Evolutionary conservation across 2,888 invertebrate species (phyloP).

Genomic region (Acanthacorydalis orientalis): DNA sequence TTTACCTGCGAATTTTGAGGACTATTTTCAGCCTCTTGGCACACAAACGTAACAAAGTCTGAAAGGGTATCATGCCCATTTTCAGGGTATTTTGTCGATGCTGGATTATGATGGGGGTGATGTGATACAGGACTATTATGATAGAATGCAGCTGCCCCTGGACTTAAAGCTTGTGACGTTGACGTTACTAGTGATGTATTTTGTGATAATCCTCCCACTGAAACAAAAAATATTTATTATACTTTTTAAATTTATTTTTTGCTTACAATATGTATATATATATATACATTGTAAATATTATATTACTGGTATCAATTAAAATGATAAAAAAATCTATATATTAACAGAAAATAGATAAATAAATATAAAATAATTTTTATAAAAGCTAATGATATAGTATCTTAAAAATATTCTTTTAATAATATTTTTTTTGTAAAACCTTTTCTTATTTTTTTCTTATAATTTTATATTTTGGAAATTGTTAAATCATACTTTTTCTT

Average conservation of each 20-base stretch:
- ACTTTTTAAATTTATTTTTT: neutral
- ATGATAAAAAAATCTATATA: too few relatives aligned
- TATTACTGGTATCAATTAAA: too few relatives aligned
- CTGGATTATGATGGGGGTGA: conserved; percentile 32
- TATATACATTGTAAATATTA: too few relatives aligned
- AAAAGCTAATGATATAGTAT: too few relatives aligned
- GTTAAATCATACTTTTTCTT: too few relatives aligned
- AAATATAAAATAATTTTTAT: too few relatives aligned
- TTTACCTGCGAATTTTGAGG: conserved; percentile 56
- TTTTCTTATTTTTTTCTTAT: too few relatives aligned
- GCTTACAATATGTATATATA: neutral
- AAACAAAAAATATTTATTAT: neutral
- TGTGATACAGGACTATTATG: conserved; percentile 31
- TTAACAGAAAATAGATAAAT: too few relatives aligned
- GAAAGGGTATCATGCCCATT: conserved; percentile 83
- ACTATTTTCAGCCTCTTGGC: conserved; percentile 77
- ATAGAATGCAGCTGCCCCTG: conserved; percentile 34
- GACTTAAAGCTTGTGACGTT: conserved; percentile 34
- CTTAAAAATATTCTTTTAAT: too few relatives aligned
- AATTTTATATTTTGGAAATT: too few relatives aligned
- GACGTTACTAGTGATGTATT: conserved; percentile 32
- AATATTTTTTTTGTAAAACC: too few relatives aligned
- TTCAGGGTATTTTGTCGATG: conserved; percentile 54
- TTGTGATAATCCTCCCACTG: conserved; percentile 28
- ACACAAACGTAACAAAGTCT: conserved; percentile 93